Conservation (phyloP, 2,888 invertebrate genomes). For the Zygothrica quintamaculata region DNA sequence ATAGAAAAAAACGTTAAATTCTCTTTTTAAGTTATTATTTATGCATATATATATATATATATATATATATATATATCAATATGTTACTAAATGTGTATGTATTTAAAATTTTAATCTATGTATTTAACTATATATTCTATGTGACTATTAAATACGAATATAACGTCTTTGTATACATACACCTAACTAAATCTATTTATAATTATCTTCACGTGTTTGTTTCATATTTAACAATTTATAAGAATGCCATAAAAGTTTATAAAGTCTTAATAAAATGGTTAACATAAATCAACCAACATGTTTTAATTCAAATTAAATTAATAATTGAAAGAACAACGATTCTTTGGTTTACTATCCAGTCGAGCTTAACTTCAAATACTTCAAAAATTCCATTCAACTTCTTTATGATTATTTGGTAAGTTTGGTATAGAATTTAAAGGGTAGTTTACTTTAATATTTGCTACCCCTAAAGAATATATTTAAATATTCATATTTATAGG, state of each 20-base stretch:
- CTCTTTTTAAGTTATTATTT: conserved; percentile 47
- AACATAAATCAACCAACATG: conserved; percentile 4
- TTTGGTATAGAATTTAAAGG: too few species aligned
- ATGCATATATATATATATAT: conserved; percentile 49
- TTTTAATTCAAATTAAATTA: too few species aligned
- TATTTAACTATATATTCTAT: too few species aligned
- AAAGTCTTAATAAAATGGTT: conserved; percentile 70
- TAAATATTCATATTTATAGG: not conserved
- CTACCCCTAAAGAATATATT: too few species aligned
- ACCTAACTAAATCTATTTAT: conserved; percentile 55
- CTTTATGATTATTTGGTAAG: too few species aligned
- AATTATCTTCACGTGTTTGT: conserved; percentile 54
- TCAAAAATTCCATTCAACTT: too few species aligned
- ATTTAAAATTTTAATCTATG: conserved; percentile 34
- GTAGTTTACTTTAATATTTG: too few species aligned
- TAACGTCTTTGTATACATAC: conserved; percentile 41
- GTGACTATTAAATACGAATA: too few species aligned
- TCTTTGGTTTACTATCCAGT: too few species aligned
- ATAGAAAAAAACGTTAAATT: conserved; percentile 38
- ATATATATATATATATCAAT: conserved; percentile 45
- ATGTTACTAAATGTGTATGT: conserved; percentile 73
- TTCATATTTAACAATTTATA: conserved; percentile 59
- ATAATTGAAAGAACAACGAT: too few species aligned
- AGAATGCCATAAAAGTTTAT: conserved; percentile 51
- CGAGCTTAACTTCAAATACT: too few species aligned